Evolutionary conservation across 2,888 invertebrate genomes (phyloP).

Genomic region (Drosophila austrosaltans): DNA sequence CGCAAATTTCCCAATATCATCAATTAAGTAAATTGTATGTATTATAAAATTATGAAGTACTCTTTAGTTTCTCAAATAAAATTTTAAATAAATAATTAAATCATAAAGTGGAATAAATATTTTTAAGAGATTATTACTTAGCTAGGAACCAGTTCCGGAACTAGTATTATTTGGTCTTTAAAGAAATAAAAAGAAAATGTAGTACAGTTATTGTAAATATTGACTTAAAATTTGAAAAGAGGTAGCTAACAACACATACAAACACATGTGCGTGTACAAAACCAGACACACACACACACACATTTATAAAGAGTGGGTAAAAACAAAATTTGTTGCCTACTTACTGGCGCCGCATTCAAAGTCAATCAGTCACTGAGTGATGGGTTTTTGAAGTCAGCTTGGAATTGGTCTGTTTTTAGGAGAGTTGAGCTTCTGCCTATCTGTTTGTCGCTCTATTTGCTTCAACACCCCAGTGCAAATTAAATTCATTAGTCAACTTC

Average conservation of each 20-base stretch:
- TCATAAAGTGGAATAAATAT: too few relatives aligned
- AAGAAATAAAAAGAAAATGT: not conserved
- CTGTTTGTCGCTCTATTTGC: constrained; percentile 76
- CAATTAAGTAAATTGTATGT: too few relatives aligned
- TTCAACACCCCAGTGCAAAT: constrained; percentile 80
- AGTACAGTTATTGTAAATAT: not conserved
- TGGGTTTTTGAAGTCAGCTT: not conserved
- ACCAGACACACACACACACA: too few relatives aligned
- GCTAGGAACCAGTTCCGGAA: not conserved
- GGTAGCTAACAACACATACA: too few relatives aligned
- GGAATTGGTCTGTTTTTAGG: constrained; percentile 18
- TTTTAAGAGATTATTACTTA: too few relatives aligned
- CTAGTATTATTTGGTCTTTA: not conserved
- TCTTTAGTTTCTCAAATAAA: too few relatives aligned
- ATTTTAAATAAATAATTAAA: too few relatives aligned
- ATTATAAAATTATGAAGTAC: too few relatives aligned
- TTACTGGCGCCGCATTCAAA: constrained; percentile 45
- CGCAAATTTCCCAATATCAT: too few relatives aligned
- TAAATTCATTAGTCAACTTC: constrained; percentile 82
- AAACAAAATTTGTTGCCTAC: constrained; percentile 54
- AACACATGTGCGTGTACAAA: too few relatives aligned
- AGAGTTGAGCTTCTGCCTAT: constrained; percentile 31
- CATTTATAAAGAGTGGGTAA: constrained; percentile 11
- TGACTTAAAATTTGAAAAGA: not conserved
- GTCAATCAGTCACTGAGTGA: constrained; percentile 58